Evolutionary conservation across 2,888 invertebrate species (phyloP).

Genomic region (Catocala sponsa): DNA sequence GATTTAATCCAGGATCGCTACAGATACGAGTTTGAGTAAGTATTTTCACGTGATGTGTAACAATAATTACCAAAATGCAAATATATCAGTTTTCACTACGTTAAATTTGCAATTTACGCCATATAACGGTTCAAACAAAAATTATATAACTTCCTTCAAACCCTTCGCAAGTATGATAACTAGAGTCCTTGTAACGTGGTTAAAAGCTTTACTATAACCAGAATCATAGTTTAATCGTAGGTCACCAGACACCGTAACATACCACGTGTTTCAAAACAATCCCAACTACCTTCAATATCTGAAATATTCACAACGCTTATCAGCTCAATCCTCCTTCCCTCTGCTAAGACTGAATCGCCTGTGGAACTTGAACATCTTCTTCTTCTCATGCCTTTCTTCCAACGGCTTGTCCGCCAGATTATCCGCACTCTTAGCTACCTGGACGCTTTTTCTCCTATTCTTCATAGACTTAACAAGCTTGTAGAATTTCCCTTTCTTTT

Average conservation of each 20-base stretch:
- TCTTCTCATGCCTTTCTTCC: constrained; percentile 77
- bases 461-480: constrained; percentile 84
- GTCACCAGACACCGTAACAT: not conserved
- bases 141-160: not conserved
- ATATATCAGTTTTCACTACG: too few species aligned
- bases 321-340: constrained; percentile 78
- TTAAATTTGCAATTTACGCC: too few species aligned
- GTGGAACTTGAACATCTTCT: constrained; percentile 82
- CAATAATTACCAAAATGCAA: too few species aligned
- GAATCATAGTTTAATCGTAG: not conserved
- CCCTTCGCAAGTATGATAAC: too few species aligned
- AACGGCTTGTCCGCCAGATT: constrained; percentile 72
- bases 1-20: too few species aligned
- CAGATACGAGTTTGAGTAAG: too few species aligned
- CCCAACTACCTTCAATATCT: constrained; percentile 20
- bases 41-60: too few species aligned
- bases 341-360: constrained; percentile 81
- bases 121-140: not conserved
- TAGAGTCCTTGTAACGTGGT: too few species aligned
- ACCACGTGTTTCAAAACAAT: constrained; percentile 21
- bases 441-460: constrained; percentile 83
- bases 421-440: constrained; percentile 83
- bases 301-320: constrained; percentile 51
- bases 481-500: constrained; percentile 82
- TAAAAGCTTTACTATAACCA: not conserved